phyloP scores from a whole-genome alignment of 2,888 invertebrate genomes.

The Orchesellides sinensis region DNA sequence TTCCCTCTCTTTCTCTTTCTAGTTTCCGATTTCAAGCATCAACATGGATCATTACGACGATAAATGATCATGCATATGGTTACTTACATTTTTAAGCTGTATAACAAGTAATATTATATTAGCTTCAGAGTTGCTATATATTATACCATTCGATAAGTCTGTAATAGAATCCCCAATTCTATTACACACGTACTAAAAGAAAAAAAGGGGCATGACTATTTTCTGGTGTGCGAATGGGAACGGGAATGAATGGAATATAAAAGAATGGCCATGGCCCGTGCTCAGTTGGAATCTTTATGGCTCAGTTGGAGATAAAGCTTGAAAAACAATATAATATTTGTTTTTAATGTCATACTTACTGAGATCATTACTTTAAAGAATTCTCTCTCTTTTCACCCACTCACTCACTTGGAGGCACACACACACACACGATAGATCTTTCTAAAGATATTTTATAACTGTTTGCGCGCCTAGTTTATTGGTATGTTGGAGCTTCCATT shows the following conservation, averaged over 20 bases:
- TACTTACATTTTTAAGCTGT: too few relatives aligned
- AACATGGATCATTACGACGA: constrained; percentile 21
- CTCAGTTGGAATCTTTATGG: constrained; percentile 37
- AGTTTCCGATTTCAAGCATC: constrained; percentile 39
- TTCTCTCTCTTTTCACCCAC: constrained; percentile 9
- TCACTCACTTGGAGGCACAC: constrained; percentile 5
- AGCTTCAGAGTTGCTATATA: too few relatives aligned
- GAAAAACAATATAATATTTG: constrained; percentile 54
- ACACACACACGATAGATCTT: too few relatives aligned
- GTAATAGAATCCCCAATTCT: too few relatives aligned
- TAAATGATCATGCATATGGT: not conserved
- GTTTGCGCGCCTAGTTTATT: not conserved
- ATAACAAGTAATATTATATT: too few relatives aligned
- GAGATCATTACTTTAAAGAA: constrained; percentile 26
- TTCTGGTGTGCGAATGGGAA: not conserved
- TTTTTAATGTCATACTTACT: constrained; percentile 51
- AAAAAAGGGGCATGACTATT: not conserved
- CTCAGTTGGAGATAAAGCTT: constrained; percentile 40
- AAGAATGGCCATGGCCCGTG: constrained; percentile 34
- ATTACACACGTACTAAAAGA: not conserved
- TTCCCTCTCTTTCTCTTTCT: not conserved
- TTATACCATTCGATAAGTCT: too few relatives aligned
- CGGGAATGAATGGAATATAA: not conserved
- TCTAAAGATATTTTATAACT: too few relatives aligned
- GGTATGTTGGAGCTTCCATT: not conserved